Evolutionary conservation across 2,888 invertebrate genomes (phyloP).

Genomic region (Dilophus febrilis): DNA sequence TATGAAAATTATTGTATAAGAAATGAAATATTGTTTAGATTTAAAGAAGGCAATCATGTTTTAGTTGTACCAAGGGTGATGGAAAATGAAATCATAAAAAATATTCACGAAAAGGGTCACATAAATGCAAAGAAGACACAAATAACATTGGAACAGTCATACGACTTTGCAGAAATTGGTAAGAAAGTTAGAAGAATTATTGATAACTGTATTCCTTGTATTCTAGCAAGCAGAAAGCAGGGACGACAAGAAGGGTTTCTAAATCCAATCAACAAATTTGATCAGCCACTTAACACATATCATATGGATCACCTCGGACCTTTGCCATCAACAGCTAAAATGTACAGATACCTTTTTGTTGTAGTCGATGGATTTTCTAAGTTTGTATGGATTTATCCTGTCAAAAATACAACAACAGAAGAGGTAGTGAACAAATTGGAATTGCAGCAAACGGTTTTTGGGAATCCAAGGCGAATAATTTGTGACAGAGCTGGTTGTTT

Average conservation of each 20-base stretch:
- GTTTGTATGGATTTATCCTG: slow-evolving; percentile 9
- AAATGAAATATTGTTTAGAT: slow-evolving; percentile 9
- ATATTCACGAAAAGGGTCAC: slow-evolving; percentile 20
- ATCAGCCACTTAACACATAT: slow-evolving; percentile 16
- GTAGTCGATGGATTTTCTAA: background rate
- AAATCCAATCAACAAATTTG: slow-evolving; percentile 18
- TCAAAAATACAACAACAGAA: slow-evolving; percentile 9
- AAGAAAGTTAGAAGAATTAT: slow-evolving; percentile 4
- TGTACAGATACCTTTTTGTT: slow-evolving; percentile 5
- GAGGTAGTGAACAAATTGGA: slow-evolving; percentile 8
- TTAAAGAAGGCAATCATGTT: slow-evolving; percentile 6
- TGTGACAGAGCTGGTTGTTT: slow-evolving; percentile 11
- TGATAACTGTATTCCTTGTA: too few relatives aligned
- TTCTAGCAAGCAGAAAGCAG: background rate
- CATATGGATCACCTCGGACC: slow-evolving; percentile 22
- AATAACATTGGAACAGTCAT: background rate
- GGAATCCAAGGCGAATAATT: slow-evolving; percentile 9
- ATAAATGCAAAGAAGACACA: slow-evolving; percentile 16
- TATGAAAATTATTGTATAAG: slow-evolving; percentile 10
- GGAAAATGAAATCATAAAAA: slow-evolving; percentile 12
- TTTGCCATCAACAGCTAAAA: slow-evolving; percentile 15
- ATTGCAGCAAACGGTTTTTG: slow-evolving; percentile 4
- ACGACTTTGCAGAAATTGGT: slow-evolving; percentile 4
- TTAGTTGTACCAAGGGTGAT: slow-evolving; percentile 5
- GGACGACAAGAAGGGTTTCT: slow-evolving; percentile 19